phyloP scores from a whole-genome alignment of 1,140 invertebrate genomes.

The Campoletis sonorensis region DNA sequence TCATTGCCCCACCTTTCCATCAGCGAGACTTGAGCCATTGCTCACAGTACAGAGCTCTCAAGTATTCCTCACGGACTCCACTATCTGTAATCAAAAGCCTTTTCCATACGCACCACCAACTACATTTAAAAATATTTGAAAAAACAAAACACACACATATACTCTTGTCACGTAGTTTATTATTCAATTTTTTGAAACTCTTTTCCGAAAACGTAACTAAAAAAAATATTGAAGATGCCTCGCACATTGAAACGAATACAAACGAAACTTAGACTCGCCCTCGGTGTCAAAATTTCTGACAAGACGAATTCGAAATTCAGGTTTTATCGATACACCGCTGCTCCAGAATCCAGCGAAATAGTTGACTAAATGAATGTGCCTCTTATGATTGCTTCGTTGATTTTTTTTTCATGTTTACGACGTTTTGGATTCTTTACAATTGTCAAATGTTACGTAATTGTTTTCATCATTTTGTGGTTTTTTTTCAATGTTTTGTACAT shows the following conservation, averaged over 20 bases:
- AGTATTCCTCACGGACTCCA: conserved; percentile 26
- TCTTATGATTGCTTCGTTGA: too few species aligned
- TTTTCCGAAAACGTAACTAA: background rate
- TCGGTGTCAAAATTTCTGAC: background rate
- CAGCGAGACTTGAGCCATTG: conserved; percentile 46
- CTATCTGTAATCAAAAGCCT: conserved; percentile 49
- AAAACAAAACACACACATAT: conserved; percentile 6
- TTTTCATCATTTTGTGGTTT: too few species aligned
- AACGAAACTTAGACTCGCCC: background rate
- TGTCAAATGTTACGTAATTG: too few species aligned
- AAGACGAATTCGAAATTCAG: background rate
- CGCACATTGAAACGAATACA: too few species aligned
- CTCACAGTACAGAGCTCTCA: conserved; percentile 1
- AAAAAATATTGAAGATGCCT: background rate
- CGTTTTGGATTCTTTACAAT: too few species aligned
- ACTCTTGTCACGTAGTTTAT: too few species aligned
- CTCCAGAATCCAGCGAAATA: too few species aligned
- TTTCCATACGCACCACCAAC: background rate
- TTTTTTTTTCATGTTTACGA: too few species aligned
- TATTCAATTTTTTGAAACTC: background rate
- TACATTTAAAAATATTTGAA: background rate
- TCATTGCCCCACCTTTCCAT: conserved; percentile 67
- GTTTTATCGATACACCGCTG: background rate
- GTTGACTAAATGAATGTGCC: too few species aligned
- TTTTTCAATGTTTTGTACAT: too few species aligned